A percentile compares a stretch with the other conserved stretches of the same genome.
Evolutionary conservation across 2,113 vertebrate genomes (phyloP).

Genomic region (Elaphurus davidianus): DNA sequence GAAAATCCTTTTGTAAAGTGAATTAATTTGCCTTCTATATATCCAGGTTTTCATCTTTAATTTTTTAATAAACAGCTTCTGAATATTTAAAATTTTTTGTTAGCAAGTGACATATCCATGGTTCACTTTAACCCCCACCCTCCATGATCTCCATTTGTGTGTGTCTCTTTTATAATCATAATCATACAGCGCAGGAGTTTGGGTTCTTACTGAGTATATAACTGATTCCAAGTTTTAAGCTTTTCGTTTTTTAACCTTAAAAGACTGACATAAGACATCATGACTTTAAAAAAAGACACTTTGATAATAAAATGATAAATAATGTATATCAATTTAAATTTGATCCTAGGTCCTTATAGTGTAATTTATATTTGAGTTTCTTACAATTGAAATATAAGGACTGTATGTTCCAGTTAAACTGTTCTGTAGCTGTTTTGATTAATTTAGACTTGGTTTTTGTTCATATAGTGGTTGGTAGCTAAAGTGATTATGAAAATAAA

Average conservation of each 20-base stretch:
- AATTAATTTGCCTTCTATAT: constrained; percentile 3
- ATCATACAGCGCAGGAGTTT: constrained; percentile 24
- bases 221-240: constrained; percentile 16
- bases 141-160: not conserved
- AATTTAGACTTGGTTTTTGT: not conserved
- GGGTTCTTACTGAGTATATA: constrained; percentile 18
- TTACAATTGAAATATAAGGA: constrained; percentile 8
- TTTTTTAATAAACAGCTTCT: constrained; percentile 36
- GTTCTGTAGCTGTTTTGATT: not conserved
- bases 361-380: not conserved
- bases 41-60: not conserved
- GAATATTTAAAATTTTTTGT: constrained; percentile 31
- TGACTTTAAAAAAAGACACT: not conserved
- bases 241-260: constrained; percentile 16
- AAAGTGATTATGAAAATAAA: constrained; percentile 8
- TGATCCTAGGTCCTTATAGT: not conserved
- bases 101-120: not conserved
- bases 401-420: not conserved
- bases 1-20: constrained; percentile 25
- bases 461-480: not conserved
- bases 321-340: constrained; percentile 5
- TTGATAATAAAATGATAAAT: constrained; percentile 10
- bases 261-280: not conserved
- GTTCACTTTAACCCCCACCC: not conserved
- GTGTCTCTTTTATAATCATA: constrained; percentile 1